A percentile compares a stretch with the other conserved stretches of the same genome.
These are phyloP conservation scores for Gobius niger DNA, from an alignment of 2,113 vertebrate genomes.

Conservation along the genomic window DNA sequence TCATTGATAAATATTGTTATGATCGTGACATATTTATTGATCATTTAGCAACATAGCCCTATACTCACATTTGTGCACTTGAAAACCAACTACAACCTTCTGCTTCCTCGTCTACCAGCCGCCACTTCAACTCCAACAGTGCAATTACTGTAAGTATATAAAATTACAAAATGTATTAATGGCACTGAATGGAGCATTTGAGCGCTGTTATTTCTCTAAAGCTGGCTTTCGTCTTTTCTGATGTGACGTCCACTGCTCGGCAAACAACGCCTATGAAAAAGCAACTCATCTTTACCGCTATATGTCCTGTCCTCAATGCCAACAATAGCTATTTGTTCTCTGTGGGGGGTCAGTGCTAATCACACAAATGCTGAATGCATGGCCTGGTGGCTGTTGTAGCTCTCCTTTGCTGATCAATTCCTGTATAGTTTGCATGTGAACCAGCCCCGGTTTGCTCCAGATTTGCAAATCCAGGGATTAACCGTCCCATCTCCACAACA, in stretches of 20 bases:
- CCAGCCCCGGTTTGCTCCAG: constrained; percentile 17
- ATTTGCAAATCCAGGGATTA: constrained; percentile 34
- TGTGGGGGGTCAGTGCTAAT: constrained; percentile 57
- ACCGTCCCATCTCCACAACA: constrained; percentile 30
- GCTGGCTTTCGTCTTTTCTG: constrained; percentile 38
- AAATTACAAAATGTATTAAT: not conserved
- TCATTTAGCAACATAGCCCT: not conserved
- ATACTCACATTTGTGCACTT: too few relatives aligned
- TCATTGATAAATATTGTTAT: too few relatives aligned
- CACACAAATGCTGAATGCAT: constrained; percentile 48
- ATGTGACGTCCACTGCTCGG: constrained; percentile 37
- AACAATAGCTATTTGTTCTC: constrained; percentile 60
- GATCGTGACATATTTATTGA: too few relatives aligned
- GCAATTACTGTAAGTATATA: not conserved
- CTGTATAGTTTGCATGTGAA: constrained; percentile 50
- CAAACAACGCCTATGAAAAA: constrained; percentile 50
- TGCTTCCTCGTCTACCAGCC: constrained; percentile 19
- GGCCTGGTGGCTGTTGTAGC: constrained; percentile 20
- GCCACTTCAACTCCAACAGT: constrained; percentile 10
- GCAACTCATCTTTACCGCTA: constrained; percentile 46
- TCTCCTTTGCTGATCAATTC: constrained; percentile 48
- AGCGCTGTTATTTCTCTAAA: constrained; percentile 33
- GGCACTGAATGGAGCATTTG: not conserved
- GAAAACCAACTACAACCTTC: constrained; percentile 5
- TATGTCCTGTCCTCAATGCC: constrained; percentile 43